These are phyloP conservation scores for Dryoscopus gambensis DNA, from an alignment of 2,113 vertebrate genomes.

Conservation along the genomic window DNA sequence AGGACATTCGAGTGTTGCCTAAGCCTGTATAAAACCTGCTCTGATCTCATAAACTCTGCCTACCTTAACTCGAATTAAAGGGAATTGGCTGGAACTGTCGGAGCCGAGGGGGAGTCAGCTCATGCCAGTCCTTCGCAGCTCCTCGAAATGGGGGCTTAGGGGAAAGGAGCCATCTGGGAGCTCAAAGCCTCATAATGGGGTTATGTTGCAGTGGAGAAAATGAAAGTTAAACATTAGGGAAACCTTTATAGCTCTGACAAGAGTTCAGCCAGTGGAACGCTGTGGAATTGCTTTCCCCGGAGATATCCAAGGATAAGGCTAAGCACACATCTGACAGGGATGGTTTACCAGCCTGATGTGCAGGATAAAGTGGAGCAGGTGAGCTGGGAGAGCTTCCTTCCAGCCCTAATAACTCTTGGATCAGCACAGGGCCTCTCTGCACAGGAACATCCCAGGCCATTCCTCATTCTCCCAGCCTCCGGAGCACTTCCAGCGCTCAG, in stretches of 20 bases:
- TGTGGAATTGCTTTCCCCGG: not conserved
- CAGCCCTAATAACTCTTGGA: not conserved
- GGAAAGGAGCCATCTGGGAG: constrained; percentile 6
- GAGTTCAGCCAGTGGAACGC: constrained; percentile 20
- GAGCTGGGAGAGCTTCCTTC: not conserved
- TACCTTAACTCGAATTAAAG: not conserved
- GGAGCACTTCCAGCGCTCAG: not conserved
- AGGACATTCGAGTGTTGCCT: not conserved
- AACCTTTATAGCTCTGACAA: constrained; percentile 38
- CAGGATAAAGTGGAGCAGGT: constrained; percentile 25
- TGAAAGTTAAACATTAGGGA: constrained; percentile 46
- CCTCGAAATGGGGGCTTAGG: not conserved
- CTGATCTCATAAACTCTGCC: constrained; percentile 44
- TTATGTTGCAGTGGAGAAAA: constrained; percentile 43
- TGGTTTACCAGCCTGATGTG: not conserved
- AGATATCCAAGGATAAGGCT: constrained; percentile 19
- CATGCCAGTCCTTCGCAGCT: not conserved
- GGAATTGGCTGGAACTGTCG: not conserved
- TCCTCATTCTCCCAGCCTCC: not conserved
- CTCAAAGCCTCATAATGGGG: constrained; percentile 12
- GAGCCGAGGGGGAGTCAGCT: not conserved
- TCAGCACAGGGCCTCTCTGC: not conserved
- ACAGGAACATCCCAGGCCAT: not conserved
- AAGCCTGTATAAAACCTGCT: not conserved
- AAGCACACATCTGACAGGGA: constrained; percentile 9